Base-by-base conservation (phyloP, 2,113 vertebrate species). In the Sialia sialis region DNA sequence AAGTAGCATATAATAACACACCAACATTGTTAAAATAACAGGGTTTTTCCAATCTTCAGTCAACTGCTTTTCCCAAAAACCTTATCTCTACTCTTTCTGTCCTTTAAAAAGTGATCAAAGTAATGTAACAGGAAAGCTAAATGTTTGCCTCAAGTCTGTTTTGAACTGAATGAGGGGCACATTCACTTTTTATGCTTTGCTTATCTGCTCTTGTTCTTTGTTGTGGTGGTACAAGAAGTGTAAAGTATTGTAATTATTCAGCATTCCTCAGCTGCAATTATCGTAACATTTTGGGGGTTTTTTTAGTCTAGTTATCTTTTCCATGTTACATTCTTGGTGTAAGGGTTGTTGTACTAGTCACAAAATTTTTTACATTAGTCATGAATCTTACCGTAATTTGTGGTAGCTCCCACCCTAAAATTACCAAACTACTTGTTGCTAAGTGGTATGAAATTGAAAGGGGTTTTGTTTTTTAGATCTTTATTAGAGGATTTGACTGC, bases 31-130 rank as follows among this genome's bases (percentile, higher is more conserved):
- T 89, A 66, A 80, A 92, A 25, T 62, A 89, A 51, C 34, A 84
- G 51, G 55, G 74, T 84, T 83, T 90, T 94, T 89, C 77, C 63
- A 66, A 59, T 92, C 84, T 94, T 89, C 39, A 74, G 46, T 66
- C n/a, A 84, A 67, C 84, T 81, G 39, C 34, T 84, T 91, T 90
- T 91, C 73, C 38, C 68, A 94, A 69, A 39, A 90, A 55, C 30
- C 44, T 94, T 94, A 95, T 94, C 94, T 92, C 67, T 89, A 23
- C 60, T 77, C 59, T 77, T 51, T 86, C 55, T 90, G 75, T 92
- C 46, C 80, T 89, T 91, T 55, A 67, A 91, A 77, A 96, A 91
- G 89, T 89, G 43, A 94, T 96, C 87, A 84, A 95, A 96, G 91
- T 84, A 84, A 39, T 81, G 54, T 55, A 51, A 87, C 91, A 88